A percentile compares a stretch with the other conserved stretches of the same genome.
These are phyloP conservation scores for Chloromyia formosa DNA, from an alignment of 2,888 invertebrate species.

Conservation along the genomic window DNA sequence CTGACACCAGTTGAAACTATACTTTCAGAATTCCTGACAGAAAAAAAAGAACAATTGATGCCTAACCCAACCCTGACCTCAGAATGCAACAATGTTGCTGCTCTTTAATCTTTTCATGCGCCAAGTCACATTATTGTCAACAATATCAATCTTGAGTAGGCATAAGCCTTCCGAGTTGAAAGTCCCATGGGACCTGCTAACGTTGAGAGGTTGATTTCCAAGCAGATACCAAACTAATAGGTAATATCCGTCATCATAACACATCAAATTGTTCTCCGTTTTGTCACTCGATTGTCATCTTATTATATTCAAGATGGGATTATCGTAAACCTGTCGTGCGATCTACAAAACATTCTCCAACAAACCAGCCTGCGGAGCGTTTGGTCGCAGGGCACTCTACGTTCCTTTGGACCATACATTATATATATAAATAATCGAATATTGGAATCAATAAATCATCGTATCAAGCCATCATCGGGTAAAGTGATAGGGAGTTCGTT, in stretches of 20 bases:
- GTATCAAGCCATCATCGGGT: slow-evolving; percentile 23
- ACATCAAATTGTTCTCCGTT: slow-evolving; percentile 41
- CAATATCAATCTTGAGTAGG: slow-evolving; percentile 32
- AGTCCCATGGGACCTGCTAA: slow-evolving; percentile 14
- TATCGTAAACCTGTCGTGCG: slow-evolving; percentile 38
- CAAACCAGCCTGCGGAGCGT: not conserved
- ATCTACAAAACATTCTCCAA: not conserved
- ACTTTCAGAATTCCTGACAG: no score
- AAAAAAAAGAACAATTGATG: no score
- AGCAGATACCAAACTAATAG: slow-evolving; percentile 37
- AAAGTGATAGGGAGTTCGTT: slow-evolving; percentile 25
- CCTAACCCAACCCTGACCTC: not conserved
- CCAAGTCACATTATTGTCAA: slow-evolving; percentile 41
- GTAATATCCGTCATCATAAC: slow-evolving; percentile 40
- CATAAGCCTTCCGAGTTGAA: slow-evolving; percentile 26
- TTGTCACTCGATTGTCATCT: slow-evolving; percentile 43
- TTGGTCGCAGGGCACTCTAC: no score
- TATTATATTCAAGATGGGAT: slow-evolving; percentile 40
- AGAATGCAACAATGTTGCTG: not conserved
- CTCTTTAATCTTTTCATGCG: slow-evolving; percentile 29
- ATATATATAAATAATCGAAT: slow-evolving; percentile 35
- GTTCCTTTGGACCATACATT: not conserved
- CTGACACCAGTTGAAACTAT: no score
- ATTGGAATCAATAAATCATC: slow-evolving; percentile 43
- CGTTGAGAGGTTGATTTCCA: not conserved